Conservation (phyloP, 2,113 vertebrate genomes). For the Hylia prasina region DNA sequence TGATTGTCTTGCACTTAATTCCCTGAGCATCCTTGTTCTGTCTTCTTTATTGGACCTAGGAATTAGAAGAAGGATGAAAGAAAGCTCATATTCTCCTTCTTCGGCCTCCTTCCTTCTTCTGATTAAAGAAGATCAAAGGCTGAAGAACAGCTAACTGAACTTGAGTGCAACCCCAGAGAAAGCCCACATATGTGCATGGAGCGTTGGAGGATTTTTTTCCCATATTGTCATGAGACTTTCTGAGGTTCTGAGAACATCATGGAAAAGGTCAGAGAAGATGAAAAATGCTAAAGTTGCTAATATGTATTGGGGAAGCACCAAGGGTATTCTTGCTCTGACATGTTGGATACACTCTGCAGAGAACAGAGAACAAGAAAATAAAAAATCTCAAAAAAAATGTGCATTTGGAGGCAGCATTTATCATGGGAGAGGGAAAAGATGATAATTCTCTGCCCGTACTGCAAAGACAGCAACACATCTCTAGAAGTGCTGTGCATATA, state of each 20-base stretch:
- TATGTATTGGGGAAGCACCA: background rate
- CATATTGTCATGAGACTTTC: background rate
- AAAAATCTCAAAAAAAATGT: background rate
- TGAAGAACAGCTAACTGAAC: background rate
- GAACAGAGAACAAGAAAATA: background rate
- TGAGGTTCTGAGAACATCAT: background rate
- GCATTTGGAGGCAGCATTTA: background rate
- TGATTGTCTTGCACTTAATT: constrained; percentile 1
- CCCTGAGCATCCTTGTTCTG: background rate
- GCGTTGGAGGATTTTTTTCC: background rate
- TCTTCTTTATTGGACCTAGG: constrained; percentile 15
- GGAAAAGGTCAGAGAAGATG: background rate
- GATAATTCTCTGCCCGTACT: background rate
- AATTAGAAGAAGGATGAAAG: constrained; percentile 7
- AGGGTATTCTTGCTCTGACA: background rate
- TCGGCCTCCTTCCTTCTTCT: background rate
- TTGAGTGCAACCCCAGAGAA: background rate
- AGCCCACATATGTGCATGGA: background rate
- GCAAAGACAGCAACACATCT: background rate
- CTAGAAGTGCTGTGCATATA: background rate
- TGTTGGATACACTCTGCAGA: background rate
- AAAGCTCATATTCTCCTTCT: background rate
- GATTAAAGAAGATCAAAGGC: constrained; percentile 35
- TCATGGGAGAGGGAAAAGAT: background rate
- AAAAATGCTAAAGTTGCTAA: background rate